Percentiles rank a stretch among this genome's conserved stretches.
phyloP scores from a whole-genome alignment of 2,113 vertebrate genomes.

The Lipotes vexillifer region DNA sequence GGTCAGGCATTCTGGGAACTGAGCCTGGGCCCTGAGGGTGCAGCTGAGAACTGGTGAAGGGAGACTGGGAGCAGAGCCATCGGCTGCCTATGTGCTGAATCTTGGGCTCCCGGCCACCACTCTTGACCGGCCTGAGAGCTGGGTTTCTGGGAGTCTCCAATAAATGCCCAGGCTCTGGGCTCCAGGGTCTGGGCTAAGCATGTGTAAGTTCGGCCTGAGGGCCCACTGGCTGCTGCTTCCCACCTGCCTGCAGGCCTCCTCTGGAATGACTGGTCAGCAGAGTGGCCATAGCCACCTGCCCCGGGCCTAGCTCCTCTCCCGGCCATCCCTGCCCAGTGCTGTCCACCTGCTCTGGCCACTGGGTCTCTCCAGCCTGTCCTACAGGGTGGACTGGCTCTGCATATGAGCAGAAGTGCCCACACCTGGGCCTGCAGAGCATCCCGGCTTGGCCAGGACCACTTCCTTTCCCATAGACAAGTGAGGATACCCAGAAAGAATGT shows the following conservation, averaged over 20 bases:
- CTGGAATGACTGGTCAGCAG: background rate
- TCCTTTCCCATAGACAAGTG: background rate
- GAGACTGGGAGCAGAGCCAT: background rate
- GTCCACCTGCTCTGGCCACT: background rate
- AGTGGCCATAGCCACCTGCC: no score
- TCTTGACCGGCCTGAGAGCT: background rate
- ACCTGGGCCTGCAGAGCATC: background rate
- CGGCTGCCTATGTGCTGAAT: background rate
- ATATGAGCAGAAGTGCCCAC: background rate
- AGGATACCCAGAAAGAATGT: background rate
- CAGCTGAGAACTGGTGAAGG: background rate
- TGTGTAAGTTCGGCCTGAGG: background rate
- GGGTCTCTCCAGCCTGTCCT: background rate
- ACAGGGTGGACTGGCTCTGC: background rate
- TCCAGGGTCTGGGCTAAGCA: background rate
- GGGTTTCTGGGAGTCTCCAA: background rate
- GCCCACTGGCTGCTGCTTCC: background rate
- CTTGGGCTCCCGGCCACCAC: background rate
- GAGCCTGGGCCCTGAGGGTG: background rate
- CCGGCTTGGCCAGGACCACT: background rate
- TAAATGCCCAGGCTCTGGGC: background rate
- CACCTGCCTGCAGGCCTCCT: background rate
- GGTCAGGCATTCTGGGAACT: background rate
- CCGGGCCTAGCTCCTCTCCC: background rate
- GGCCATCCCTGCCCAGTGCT: background rate